These are phyloP conservation scores for Cuniculus paca DNA, from an alignment of 2,797 vertebrate genomes.

Conservation along the genomic window DNA sequence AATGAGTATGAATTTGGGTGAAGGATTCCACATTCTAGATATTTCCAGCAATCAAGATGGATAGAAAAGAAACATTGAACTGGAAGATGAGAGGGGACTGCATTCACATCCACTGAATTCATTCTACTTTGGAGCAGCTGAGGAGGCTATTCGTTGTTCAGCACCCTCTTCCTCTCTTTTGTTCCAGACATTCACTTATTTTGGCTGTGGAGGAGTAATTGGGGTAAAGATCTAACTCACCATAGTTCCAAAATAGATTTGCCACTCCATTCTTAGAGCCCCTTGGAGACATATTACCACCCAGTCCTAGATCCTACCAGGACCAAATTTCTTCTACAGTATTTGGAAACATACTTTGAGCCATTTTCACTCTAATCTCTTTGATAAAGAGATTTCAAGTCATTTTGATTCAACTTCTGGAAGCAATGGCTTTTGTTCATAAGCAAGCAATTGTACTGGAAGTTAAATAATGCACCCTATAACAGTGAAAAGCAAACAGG, in stretches of 20 bases:
- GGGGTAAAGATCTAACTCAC: not conserved
- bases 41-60: not conserved
- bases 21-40: not conserved
- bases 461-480: not conserved
- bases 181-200: not conserved
- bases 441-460: not conserved
- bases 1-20: not conserved
- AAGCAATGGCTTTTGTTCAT: not conserved
- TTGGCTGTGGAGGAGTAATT: not conserved
- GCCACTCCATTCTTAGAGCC: not conserved
- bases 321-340: not conserved
- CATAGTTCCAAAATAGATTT: not conserved
- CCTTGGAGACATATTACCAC: not conserved
- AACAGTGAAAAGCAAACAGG: not conserved
- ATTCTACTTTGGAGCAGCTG: not conserved
- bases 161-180: not conserved
- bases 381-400: constrained; percentile 1
- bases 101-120: not conserved
- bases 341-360: not conserved
- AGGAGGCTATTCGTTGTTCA: not conserved
- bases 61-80: not conserved
- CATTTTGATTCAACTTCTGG: not conserved
- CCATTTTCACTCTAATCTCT: not conserved
- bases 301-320: not conserved
- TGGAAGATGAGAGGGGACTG: not conserved